Base-by-base conservation (phyloP, 1,140 invertebrate genomes). In the Muscidifurax raptorellus region DNA sequence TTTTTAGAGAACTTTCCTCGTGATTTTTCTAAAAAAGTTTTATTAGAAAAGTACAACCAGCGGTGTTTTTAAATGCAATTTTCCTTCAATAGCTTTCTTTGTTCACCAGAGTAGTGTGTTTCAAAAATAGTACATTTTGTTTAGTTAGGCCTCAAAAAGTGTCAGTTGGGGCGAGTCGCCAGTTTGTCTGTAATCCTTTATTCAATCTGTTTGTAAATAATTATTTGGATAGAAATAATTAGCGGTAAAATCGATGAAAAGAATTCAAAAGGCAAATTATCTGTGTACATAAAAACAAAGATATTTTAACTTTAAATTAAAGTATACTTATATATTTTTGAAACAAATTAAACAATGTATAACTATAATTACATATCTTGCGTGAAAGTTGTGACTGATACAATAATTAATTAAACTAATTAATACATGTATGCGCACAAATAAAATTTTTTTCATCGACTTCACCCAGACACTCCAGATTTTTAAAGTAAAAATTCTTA, bases 151-250 rank as follows among this genome's bases (percentile, higher is more conserved):
- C 40, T 72, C 12, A 13, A 59, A 72, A 78, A 36, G 82, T 84
- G 82, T 79, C 82, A 84, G 82, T 84, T 84, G 82, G 67, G 82
- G 59, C 40, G 82, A 72, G 76, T 71, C 67, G 22, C 28, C 0
- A 71, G 6, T 13, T 82, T 74, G 25, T n/a, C n/a, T 74, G 27
- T 75, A 75, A 71, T 72, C 22, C 10, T 18, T 80, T 25, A 44
- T 44, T 2, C 18, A 64, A 66, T 79, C 10, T 10, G 7, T 79
- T 66, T 80, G 36, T 80, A 69, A 66, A 69, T 69, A 69, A 2
- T 12, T 28, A 44, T 71, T 71, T 22, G 2, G 59, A 5, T 81
- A 72, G 18, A 28, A 18, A 9, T 72, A 72, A 30, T 81, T 22
- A 36, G n/a, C 3, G 47, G 47, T 82, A 47, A 75, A 82, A 59